Evolutionary conservation across 2,797 vertebrate genomes (phyloP), one percentile per base, ranked within the genome.

Genomic region (Malacoctenus gilli): DNA sequence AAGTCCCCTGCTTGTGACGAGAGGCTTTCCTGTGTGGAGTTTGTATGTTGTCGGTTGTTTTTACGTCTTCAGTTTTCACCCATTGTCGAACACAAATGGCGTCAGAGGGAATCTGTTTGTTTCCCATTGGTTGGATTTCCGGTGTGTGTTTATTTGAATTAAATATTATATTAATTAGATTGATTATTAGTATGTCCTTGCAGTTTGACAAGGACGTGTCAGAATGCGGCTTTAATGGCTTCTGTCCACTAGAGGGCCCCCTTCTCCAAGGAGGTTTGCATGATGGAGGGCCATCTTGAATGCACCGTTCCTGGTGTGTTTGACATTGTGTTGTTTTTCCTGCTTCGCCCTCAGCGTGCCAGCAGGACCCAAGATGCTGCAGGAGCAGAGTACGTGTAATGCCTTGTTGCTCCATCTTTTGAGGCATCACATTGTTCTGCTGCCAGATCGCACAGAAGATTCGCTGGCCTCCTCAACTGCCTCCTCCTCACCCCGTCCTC

Each of bases 311-410:
- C 12, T 43, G 3, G 18, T 11, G 10, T n/a, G 3, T 46, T 31
- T 61, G 48, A 37, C 13, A 9, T 7, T 58, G 31, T 55, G 6
- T 40, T 74, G 35, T 67, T 60, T 10, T 6, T 2, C 35, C 0
- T 54, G 28, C 1, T 22, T 5, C 61, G 15, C 25, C 6, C 25
- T 6, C 58, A 89, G 87, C 15, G 71, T 89, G 49, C 69, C 82
- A 46, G 47, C 40, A 19, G 87, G 89, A 52, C 83, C 86, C 60
- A 76, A 46, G 52, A 87, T 91, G 80, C 79, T 85, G 35, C 87
- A 92, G 56, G 91, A 93, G 1, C 92, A 94, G 85, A 89, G 21
- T 19, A 53, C 89, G 65, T 91, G 82, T 31, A 93, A 94, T 4
- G 39, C 22, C 19, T 58, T 93, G 36, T 66, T 94, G 62, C 77